Evolutionary conservation across 1,140 invertebrate species (phyloP).

Genomic region (Tetramorium simillimum): DNA sequence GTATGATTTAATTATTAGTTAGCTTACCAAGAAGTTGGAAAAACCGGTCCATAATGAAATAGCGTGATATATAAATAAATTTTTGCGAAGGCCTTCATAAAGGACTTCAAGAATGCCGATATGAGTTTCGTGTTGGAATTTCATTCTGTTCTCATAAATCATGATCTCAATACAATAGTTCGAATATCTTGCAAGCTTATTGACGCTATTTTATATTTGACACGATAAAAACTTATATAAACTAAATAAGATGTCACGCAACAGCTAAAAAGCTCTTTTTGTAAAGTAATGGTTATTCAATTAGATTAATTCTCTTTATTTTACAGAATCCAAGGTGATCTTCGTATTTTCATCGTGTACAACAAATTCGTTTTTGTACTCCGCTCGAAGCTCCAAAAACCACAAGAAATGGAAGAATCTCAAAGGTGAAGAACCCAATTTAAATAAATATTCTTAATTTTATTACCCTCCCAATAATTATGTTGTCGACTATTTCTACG

Average conservation of each 20-base stretch:
- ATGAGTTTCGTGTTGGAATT: constrained; percentile 70
- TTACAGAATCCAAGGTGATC: constrained; percentile 76
- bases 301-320: constrained; percentile 25
- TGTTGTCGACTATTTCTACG: background rate
- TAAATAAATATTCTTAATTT: constrained; percentile 15
- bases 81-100: background rate
- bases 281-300: background rate
- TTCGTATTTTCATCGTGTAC: constrained; percentile 35
- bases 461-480: background rate
- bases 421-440: constrained; percentile 69
- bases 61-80: constrained; percentile 20
- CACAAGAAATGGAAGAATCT: constrained; percentile 74
- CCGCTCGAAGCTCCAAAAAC: background rate
- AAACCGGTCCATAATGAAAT: background rate
- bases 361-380: constrained; percentile 1
- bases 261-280: background rate
- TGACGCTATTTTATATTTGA: background rate
- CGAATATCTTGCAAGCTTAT: constrained; percentile 11
- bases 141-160: constrained; percentile 34
- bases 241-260: background rate
- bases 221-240: background rate
- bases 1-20: too few species aligned
- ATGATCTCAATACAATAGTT: constrained; percentile 41
- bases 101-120: constrained; percentile 40
- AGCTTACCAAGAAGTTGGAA: too few species aligned